These are phyloP conservation scores for Hermatobates lingyangjiaoensis DNA, from an alignment of 1,140 invertebrate genomes.

Conservation along the genomic window DNA sequence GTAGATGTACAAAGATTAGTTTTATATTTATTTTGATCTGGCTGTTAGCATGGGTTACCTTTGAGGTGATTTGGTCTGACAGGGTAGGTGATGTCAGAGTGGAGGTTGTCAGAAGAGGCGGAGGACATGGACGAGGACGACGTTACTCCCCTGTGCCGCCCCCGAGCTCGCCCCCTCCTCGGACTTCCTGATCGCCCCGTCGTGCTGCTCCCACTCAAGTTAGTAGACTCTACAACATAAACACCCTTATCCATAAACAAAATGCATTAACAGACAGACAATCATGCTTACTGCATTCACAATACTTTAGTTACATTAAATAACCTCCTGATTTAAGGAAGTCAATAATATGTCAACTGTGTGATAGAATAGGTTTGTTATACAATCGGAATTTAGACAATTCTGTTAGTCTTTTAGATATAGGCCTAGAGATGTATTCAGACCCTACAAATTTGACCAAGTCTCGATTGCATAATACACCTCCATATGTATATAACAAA, in stretches of 20 bases:
- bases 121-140: constrained; percentile 13
- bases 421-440: too few species aligned
- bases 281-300: background rate
- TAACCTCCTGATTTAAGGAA: background rate
- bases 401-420: too few species aligned
- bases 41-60: background rate
- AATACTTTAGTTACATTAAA: background rate
- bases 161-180: background rate
- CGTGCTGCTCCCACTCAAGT: background rate
- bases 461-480: too few species aligned
- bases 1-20: too few species aligned
- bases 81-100: constrained; percentile 5
- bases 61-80: background rate
- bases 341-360: background rate
- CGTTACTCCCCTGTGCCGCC: constrained; percentile 11
- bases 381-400: too few species aligned
- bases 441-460: too few species aligned
- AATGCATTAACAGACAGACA: background rate
- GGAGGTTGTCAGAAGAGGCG: constrained; percentile 12
- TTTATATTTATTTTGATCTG: too few species aligned
- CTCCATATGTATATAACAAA: background rate
- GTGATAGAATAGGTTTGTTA: background rate
- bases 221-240: background rate
- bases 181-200: background rate
- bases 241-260: background rate